Evolutionary conservation across 2,113 vertebrate species (phyloP), one percentile per base, ranked within the genome.

Genomic region (Apodemus speciosus): DNA sequence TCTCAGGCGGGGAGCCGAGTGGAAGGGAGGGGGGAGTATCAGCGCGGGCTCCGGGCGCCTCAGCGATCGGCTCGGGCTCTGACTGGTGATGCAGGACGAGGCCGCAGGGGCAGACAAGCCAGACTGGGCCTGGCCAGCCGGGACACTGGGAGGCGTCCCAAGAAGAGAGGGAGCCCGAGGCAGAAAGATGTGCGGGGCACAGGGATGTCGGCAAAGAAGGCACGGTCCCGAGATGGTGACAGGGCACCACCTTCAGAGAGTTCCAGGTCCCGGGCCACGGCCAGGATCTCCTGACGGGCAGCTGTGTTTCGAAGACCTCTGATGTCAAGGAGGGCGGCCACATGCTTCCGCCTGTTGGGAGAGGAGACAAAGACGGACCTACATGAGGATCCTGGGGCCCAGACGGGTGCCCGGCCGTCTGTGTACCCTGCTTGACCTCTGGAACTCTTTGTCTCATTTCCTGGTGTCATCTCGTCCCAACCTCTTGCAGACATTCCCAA

Each of bases 271-370:
- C 98, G 98, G 76, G 99, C 97, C 32, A 99, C 98, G 0, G 98
- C 99, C 90, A 99, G 97, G 96, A 99, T 99, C 97, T 99, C 98
- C 56, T 99, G 99, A 0, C 99, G 98, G 58, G 98, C 97, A 0
- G 95, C 92, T 20, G 98, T 97, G 13, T 98, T 98, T 3, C 98
- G 98, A 94, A 98, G 97, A 3, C 99, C 99, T 0, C 99, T 98
- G 40, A 99, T 97, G 69, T 99, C 99, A 71, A 99, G 93, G 27
- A 99, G 97, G 56, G 99, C 99, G 0, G 98, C 98, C 90, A 99
- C 98, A 0, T 99, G 99, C 89, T 99, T 98, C 95, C 98, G 98
- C 97, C 99, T 99, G 95, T 0, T 27, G 27, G 64, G 4, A 21
- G 30, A 27, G 92, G 85, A 21, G 27, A 27, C 91, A 80, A 93